Evolutionary conservation across 2,113 vertebrate species (phyloP), one percentile per base, ranked within the genome.

Genomic region (Oryzias celebensis): DNA sequence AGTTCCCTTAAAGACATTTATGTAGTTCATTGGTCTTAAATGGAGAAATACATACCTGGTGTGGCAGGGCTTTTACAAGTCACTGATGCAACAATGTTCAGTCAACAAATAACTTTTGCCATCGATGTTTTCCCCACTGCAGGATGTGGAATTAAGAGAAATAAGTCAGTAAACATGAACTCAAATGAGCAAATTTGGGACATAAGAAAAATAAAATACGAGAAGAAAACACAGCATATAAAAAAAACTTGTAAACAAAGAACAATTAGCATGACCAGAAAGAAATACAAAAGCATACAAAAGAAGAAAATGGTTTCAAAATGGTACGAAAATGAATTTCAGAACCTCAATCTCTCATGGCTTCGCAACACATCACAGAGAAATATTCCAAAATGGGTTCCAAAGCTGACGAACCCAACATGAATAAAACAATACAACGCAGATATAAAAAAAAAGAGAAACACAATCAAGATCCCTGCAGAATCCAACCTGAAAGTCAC

Each of bases 331-430:
- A 74, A 64, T n/a, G 3, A 24, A 44, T 23, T 46, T 54, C 1
- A 41, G 62, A 51, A 75, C 26, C 56, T 77, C 66, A 82, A 78
- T 85, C 75, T 82, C 80, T 79, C 75, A 70, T 78, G 79, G 83
- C 87, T 85, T 81, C 45, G 60, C 48, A 62, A 81, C 65, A 66
- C 57, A 57, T 59, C 71, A 54, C 23, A 56, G 14, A 67, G 70
- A 67, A 62, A 62, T 1, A 47, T 18, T 14, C 46, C 43, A 17
- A 45, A 52, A 52, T 46, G 50, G 52, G 53, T 64, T 76, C 62
- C 54, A 69, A 68, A 70, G 58, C 75, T 52, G 57, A 62, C 26
- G 49, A 69, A 74, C 52, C 59, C 68, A 68, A 75, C 28, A 18
- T 7, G n/a, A 64, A 62, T 14, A 17, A 57, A 69, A 70, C 22